Evolutionary conservation across 2,113 vertebrate genomes (phyloP).

Genomic region (Bubo blakistoni): DNA sequence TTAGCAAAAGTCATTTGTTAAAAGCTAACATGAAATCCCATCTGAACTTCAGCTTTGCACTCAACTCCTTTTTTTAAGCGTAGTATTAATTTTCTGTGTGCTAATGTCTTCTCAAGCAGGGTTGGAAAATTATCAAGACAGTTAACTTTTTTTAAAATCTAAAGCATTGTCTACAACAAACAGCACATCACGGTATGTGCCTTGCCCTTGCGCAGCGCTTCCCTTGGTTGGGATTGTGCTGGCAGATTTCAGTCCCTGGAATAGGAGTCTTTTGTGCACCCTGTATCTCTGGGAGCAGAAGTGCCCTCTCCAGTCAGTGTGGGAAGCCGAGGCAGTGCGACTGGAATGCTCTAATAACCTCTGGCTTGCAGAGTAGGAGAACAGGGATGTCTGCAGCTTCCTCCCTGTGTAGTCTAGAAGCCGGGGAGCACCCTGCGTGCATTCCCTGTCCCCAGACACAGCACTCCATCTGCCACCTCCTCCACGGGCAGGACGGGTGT

Average conservation of each 20-base stretch:
- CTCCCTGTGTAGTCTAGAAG: background rate
- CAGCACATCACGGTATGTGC: rapidly evolving
- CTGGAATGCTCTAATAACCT: background rate
- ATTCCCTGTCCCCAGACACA: no score
- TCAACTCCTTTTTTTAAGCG: background rate
- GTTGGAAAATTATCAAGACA: background rate
- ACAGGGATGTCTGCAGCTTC: background rate
- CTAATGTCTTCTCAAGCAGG: background rate
- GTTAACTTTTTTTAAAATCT: background rate
- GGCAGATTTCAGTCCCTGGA: background rate
- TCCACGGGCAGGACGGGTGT: rapidly evolving
- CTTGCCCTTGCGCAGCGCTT: rapidly evolving
- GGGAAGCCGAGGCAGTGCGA: background rate
- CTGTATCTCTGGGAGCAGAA: background rate
- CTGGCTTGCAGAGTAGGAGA: background rate
- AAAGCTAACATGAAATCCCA: background rate
- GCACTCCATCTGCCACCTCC: background rate
- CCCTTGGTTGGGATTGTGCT: no score
- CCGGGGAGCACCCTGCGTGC: rapidly evolving
- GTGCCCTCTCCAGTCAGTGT: background rate
- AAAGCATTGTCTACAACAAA: background rate
- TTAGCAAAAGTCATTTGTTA: background rate
- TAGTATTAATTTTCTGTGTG: background rate
- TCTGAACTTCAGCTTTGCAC: background rate
- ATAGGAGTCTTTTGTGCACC: background rate